Conservation (phyloP, 2,797 vertebrate species). For the Anomalospiza imberbis region DNA sequence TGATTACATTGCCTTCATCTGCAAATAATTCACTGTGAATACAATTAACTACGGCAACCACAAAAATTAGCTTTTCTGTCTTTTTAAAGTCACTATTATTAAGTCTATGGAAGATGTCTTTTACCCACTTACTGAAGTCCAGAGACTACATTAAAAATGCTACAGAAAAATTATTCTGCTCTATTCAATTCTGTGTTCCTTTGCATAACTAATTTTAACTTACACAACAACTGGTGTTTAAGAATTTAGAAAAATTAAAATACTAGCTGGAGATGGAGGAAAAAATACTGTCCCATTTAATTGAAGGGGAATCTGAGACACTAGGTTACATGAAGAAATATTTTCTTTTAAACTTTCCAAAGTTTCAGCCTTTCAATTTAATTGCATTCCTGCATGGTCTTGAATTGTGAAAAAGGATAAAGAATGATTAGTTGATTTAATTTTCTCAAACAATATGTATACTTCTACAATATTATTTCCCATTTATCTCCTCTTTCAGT, state of each 20-base stretch:
- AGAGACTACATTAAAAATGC: background rate
- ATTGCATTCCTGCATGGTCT: background rate
- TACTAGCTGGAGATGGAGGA: background rate
- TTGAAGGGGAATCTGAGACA: background rate
- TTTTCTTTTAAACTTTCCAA: background rate
- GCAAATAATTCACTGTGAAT: background rate
- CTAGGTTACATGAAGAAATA: background rate
- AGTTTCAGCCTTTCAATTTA: background rate
- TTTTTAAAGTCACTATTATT: background rate
- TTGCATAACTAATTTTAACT: background rate
- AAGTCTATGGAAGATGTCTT: background rate
- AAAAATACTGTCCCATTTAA: background rate
- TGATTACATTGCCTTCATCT: background rate
- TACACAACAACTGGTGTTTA: background rate
- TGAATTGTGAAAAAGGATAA: background rate
- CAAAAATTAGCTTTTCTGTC: background rate
- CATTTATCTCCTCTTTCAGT: background rate
- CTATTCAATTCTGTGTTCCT: background rate
- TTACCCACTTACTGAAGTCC: background rate
- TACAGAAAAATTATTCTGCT: background rate
- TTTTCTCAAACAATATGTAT: background rate
- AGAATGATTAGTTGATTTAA: background rate
- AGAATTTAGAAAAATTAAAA: background rate
- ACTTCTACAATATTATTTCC: background rate
- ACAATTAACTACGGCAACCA: background rate